Percentiles rank a stretch among this genome's conserved stretches.
These are phyloP conservation scores for Hephaestus fuliginosus DNA, from an alignment of 2,797 vertebrate genomes.

Conservation along the genomic window DNA sequence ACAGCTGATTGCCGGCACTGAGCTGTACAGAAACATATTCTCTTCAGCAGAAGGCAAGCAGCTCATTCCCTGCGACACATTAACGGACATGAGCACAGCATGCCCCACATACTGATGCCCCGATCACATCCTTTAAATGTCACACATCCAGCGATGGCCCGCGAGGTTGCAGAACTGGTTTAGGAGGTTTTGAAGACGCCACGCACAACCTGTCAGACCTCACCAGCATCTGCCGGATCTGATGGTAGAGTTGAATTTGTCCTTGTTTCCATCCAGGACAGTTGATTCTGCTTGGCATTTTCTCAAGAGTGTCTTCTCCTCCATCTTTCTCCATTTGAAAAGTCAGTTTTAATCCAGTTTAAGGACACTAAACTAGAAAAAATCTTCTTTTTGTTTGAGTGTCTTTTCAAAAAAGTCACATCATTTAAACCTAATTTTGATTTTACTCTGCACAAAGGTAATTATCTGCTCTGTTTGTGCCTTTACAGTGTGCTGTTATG, in stretches of 20 bases:
- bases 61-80: conserved; percentile 37
- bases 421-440: conserved; percentile 24
- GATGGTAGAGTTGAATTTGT: conserved; percentile 17
- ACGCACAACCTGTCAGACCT: conserved; percentile 44
- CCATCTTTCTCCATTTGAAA: conserved; percentile 22
- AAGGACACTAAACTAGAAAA: conserved; percentile 22
- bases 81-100: conserved; percentile 27
- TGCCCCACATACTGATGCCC: conserved; percentile 48
- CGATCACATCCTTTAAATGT: conserved; percentile 68
- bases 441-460: conserved; percentile 25
- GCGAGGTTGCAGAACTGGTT: conserved; percentile 48
- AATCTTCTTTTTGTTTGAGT: conserved; percentile 11
- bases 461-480: conserved; percentile 36
- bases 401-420: conserved; percentile 13
- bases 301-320: background rate
- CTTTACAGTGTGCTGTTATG: conserved; percentile 7
- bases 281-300: conserved; percentile 44
- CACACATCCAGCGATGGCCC: conserved; percentile 26
- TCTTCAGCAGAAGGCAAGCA: conserved; percentile 23
- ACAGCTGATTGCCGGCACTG: background rate
- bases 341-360: conserved; percentile 11
- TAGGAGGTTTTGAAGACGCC: conserved; percentile 55
- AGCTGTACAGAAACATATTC: conserved; percentile 32
- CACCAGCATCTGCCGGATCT: conserved; percentile 39
- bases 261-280: conserved; percentile 16